Conservation (phyloP, 1,140 invertebrate genomes). For the Anastrepha obliqua region DNA sequence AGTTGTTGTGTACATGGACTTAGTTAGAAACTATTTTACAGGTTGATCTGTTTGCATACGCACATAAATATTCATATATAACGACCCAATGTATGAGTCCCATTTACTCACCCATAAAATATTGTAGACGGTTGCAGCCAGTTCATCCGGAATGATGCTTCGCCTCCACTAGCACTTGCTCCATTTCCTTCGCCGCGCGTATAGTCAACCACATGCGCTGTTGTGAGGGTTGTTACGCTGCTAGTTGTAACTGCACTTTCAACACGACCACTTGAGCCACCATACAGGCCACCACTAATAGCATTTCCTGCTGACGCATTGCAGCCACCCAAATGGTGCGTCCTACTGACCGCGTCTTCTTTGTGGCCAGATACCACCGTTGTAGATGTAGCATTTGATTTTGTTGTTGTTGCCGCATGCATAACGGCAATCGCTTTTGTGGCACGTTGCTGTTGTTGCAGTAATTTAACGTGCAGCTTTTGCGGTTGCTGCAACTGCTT, state of each 20-base stretch:
- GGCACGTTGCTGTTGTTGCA: conserved; percentile 57
- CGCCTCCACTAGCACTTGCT: background rate
- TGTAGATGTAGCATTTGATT: background rate
- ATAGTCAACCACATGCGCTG: conserved; percentile 1
- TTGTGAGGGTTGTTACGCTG: conserved; percentile 22
- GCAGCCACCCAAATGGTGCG: background rate
- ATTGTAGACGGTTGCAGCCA: conserved; percentile 12
- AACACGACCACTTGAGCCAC: background rate
- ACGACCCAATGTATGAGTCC: no score
- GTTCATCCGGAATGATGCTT: background rate
- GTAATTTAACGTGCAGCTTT: conserved; percentile 56
- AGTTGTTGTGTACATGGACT: no score
- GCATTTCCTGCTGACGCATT: background rate
- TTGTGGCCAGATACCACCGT: background rate
- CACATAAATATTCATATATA: no score
- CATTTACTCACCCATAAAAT: conserved; percentile 18
- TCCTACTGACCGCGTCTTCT: background rate
- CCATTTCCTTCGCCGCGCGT: background rate
- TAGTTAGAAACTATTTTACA: no score
- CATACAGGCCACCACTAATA: conserved; percentile 41
- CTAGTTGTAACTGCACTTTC: background rate
- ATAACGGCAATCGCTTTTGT: conserved; percentile 55
- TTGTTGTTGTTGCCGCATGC: conserved; percentile 22
- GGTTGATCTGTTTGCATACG: no score
- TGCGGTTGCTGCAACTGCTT: conserved; percentile 58